Base-by-base conservation (phyloP, 2,113 vertebrate genomes). In the Cygnus buccinator region DNA sequence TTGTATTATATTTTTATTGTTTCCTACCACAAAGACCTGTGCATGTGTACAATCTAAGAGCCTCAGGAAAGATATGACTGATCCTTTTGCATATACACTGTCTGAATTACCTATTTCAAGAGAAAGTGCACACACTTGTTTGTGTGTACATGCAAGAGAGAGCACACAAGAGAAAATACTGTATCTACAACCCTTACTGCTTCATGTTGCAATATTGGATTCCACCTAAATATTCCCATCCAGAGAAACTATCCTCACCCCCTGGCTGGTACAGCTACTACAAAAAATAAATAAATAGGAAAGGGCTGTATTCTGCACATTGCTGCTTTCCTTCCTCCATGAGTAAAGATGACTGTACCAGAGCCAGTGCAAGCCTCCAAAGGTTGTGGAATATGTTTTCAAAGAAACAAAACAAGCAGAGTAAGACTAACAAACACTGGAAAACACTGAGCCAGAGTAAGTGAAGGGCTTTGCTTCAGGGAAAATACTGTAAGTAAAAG, bases 91-190 rank as follows among this genome's bases (percentile, higher is more conserved):
- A 52, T 54, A 26, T 1, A 6, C 0, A 39, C n/a, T 74, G 79
- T 66, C 58, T 58, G 41, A 93, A 58, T 39, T 62, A 23, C 3
- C 18, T 33, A 2, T 57, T 68, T 68, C 70, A 74, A 52, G 29
- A 55, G 33, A 35, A 72, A 54, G 52, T 7, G 7, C 29, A 39
- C 23, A 21, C 3, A 15, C 0, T 0, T 80, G 28, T 46, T 0
- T 80, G n/a, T 37, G 19, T n/a, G 31, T 15, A 4, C 20, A 6
- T 7, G 11, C 20, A 73, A 87, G 3, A 80, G 19, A 37, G 72
- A 65, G 18, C 11, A 59, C 17, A 2, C 11, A 43, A 29, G 52
- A 76, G 62, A 82, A 68, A 73, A 54, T 9, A 37, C 0, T 22
- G 31, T 29, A 14, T 61, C 70, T 70, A 57, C 33, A 48, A 78